Evolutionary conservation across 2,888 invertebrate species (phyloP).

Genomic region (Hofmannophila pseudospretella): DNA sequence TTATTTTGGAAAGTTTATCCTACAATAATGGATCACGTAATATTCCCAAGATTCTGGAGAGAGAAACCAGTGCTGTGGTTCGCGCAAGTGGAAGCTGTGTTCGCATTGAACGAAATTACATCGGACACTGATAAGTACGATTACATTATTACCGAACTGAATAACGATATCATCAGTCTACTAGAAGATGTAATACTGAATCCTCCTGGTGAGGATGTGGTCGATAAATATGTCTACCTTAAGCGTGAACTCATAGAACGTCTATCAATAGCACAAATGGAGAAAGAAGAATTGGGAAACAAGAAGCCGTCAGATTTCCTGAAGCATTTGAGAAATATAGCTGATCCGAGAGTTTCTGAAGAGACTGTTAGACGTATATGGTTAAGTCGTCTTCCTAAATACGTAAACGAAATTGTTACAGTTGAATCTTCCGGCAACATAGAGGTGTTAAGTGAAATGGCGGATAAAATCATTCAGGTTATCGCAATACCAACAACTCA

Average conservation of each 20-base stretch:
- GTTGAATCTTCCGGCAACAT: background rate
- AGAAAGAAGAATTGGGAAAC: slow-evolving; percentile 4
- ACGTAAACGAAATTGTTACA: slow-evolving; percentile 1
- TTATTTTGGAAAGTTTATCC: too few species aligned
- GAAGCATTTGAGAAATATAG: slow-evolving; percentile 1
- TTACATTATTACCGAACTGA: slow-evolving; percentile 4
- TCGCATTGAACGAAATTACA: slow-evolving; percentile 6
- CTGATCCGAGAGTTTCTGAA: slow-evolving; percentile 4
- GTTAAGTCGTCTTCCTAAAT: slow-evolving; percentile 3
- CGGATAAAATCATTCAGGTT: slow-evolving; percentile 2
- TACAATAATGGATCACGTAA: slow-evolving; percentile 4
- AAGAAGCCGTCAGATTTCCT: slow-evolving; percentile 7
- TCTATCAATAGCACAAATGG: slow-evolving; percentile 4
- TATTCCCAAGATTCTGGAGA: slow-evolving; percentile 8
- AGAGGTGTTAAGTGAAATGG: slow-evolving; percentile 1
- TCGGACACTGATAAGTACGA: slow-evolving; percentile 8
- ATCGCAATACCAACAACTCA: background rate
- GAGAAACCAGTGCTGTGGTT: slow-evolving; percentile 11
- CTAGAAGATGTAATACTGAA: slow-evolving; percentile 6
- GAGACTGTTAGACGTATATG: slow-evolving; percentile 2
- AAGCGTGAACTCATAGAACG: slow-evolving; percentile 4
- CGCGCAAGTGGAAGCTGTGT: slow-evolving; percentile 9
- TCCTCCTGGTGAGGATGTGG: background rate
- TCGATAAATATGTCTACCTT: slow-evolving; percentile 3
- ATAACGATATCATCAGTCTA: slow-evolving; percentile 1